phyloP scores from a whole-genome alignment of 2,113 vertebrate species.

The Peromyscus californicus region DNA sequence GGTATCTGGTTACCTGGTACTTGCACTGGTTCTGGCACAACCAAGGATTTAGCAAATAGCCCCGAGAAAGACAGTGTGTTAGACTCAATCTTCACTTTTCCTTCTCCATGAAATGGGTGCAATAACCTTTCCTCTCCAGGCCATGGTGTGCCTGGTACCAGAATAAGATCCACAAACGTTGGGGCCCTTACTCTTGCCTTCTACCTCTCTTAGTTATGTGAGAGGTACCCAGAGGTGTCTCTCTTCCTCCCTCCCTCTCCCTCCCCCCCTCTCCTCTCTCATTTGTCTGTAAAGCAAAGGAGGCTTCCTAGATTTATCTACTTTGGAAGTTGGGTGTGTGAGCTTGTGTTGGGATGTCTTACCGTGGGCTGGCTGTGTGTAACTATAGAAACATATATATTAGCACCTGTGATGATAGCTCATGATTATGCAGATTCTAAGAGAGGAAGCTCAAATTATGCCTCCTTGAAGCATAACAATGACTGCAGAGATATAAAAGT shows the following conservation, averaged over 20 bases:
- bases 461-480: constrained; percentile 31
- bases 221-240: neutral
- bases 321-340: constrained; percentile 52
- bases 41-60: neutral
- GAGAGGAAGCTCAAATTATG: constrained; percentile 46
- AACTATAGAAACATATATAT: neutral
- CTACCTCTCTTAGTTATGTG: neutral
- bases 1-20: neutral
- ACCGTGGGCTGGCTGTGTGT: neutral
- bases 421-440: constrained; percentile 68
- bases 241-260: neutral
- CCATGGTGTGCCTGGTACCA: neutral
- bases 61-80: neutral
- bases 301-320: constrained; percentile 60
- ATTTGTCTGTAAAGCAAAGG: constrained; percentile 66
- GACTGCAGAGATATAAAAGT: neutral
- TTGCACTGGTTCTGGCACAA: neutral
- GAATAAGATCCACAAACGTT: neutral
- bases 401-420: constrained; percentile 22
- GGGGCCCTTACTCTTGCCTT: neutral
- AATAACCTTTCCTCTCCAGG: neutral
- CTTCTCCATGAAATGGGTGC: constrained; percentile 12
- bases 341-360: constrained; percentile 20
- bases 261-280: neutral
- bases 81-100: constrained; percentile 22